phyloP scores from a whole-genome alignment of 2,888 invertebrate genomes.

The Chesias legatella region DNA sequence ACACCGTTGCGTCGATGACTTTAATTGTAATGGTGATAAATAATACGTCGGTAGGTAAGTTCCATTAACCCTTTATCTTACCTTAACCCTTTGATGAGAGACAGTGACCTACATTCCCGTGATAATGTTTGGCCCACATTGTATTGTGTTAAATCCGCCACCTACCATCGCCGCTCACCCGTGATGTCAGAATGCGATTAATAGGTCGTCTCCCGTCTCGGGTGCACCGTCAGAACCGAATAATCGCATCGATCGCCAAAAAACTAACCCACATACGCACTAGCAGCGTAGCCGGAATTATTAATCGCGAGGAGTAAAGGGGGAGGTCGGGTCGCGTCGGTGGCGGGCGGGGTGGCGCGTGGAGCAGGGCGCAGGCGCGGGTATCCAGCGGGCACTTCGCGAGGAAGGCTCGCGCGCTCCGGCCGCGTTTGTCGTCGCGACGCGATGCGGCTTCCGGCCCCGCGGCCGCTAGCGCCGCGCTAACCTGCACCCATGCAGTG shows the following conservation, averaged over 20 bases:
- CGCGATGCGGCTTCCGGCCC: conserved; percentile 73
- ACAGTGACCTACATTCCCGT: conserved; percentile 31
- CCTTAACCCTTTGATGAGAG: conserved; percentile 26
- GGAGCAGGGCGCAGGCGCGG: conserved; percentile 57
- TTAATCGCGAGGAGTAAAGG: conserved; percentile 74
- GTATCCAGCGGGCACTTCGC: conserved; percentile 69
- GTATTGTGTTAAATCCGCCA: conserved; percentile 28
- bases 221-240: conserved; percentile 71
- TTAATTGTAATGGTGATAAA: conserved; percentile 10
- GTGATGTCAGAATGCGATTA: conserved; percentile 60
- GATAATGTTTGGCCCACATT: conserved; percentile 30
- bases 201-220: conserved; percentile 63
- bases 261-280: conserved; percentile 81
- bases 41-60: conserved; percentile 9
- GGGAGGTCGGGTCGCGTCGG: conserved; percentile 46
- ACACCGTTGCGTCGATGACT: conserved; percentile 2
- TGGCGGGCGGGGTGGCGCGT: conserved; percentile 50
- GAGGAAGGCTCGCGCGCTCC: conserved; percentile 74
- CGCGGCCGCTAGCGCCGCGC: conserved; percentile 81
- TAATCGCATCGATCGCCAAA: conserved; percentile 80
- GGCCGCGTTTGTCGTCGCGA: conserved; percentile 68
- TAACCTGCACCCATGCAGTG: conserved; percentile 89
- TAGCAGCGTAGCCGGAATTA: conserved; percentile 79
- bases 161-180: conserved; percentile 39
- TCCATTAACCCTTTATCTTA: conserved; percentile 21